A percentile compares a stretch with the other conserved stretches of the same genome.
phyloP scores from a whole-genome alignment of 2,888 invertebrate species.

The Meliscaeva auricollis region DNA sequence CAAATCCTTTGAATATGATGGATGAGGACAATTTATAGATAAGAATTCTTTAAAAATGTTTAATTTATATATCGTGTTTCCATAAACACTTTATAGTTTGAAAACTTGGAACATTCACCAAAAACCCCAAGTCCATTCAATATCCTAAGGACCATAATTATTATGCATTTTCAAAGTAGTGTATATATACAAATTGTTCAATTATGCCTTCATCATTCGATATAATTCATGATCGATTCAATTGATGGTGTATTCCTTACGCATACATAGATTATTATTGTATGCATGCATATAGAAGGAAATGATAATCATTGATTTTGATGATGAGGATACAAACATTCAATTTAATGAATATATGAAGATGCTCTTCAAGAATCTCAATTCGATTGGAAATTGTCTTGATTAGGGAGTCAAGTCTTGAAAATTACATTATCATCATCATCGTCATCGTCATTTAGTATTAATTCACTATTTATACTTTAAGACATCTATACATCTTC shows the following conservation, averaged over 20 bases:
- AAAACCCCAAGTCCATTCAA: too few species aligned
- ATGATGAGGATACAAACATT: slow-evolving; percentile 50
- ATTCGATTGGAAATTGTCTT: slow-evolving; percentile 55
- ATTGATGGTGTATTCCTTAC: slow-evolving; percentile 5
- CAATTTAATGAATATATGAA: slow-evolving; percentile 41
- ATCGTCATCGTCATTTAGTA: slow-evolving; percentile 6
- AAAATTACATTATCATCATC: slow-evolving; percentile 30
- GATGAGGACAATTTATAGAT: too few species aligned
- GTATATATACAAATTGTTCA: slow-evolving; percentile 49
- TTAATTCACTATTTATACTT: not conserved
- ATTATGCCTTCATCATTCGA: slow-evolving; percentile 46
- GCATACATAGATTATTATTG: not conserved
- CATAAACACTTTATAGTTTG: too few species aligned
- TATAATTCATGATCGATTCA: slow-evolving; percentile 42
- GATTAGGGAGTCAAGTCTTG: slow-evolving; percentile 53
- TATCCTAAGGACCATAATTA: not conserved
- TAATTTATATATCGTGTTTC: too few species aligned
- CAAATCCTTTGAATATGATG: too few species aligned
- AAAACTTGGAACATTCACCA: too few species aligned
- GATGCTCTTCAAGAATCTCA: not conserved
- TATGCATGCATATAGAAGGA: not conserved
- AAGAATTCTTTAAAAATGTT: too few species aligned
- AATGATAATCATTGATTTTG: slow-evolving; percentile 57
- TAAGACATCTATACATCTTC: too few species aligned
- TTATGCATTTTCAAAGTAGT: not conserved